Base-by-base conservation (phyloP, 2,113 vertebrate species). In the Leucoraja erinaceus region DNA sequence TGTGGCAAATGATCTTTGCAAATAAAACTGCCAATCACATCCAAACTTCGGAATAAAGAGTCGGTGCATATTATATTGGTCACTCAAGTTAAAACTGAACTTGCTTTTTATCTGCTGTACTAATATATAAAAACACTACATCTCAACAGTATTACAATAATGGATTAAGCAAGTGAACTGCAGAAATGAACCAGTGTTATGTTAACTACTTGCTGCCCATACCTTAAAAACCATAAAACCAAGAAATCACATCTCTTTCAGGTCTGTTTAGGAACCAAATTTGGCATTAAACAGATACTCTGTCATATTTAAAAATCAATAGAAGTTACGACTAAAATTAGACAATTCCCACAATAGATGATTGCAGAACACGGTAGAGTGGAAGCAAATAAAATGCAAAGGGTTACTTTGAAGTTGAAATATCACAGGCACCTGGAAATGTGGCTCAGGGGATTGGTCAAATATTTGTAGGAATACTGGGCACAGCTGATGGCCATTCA, bases 141-240 rank as follows among this genome's bases (percentile, higher is more conserved):
- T 72, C 90, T 90, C 66, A 84, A 90, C 63, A 91, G 66, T 72
- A 28, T 91, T 91, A 72, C 90, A 91, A 70, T 14, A 25, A 74
- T 91, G 90, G 90, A 72, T 91, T 91, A 91, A 90, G 54, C 31
- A 2, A 74, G 66, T 6, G 68, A 91, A 90, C 88, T 70, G 56
- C 22, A 90, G 61, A n/a, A 90, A 68, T 70, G 63, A 90, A 61
- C n/a, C 33, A 74, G 3, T 9, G 38, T 28, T 72, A 38, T 22
- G 47, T 18, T 72, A 91, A 91, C 90, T 14, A 33, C 70, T 86
- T 25, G 11, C 28, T 47, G 14, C 66, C 88, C 63, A 70, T 16
- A 70, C 11, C 14, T 18, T 68, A 2, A 16, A 90, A 31, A 33
- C 16, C 2, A 7, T 20, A 72, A 20, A 8, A 90, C 6, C 16